Evolutionary conservation across 2,797 vertebrate genomes (phyloP), one percentile per base, ranked within the genome.

Genomic region (Gallirallus australis): DNA sequence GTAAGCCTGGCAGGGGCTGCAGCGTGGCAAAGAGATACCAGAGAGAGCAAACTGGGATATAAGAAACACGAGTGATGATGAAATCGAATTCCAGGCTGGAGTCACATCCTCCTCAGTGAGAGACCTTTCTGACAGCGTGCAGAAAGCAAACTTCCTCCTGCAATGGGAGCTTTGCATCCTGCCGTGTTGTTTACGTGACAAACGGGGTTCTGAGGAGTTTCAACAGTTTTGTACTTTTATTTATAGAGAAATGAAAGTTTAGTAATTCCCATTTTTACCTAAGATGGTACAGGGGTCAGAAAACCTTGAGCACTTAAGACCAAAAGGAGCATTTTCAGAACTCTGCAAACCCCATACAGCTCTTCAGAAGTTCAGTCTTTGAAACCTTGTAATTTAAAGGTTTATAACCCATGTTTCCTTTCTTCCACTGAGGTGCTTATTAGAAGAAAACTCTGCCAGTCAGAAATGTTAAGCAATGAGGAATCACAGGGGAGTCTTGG

Each of bases 21-120:
- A 56, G 15, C 0, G 30, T 2, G 50, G 19, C 0, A 6, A 54
- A 37, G 40, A 68, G 47, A 35, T 3, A 59, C 40, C 37, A 1
- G 35, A 70, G 64, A 2, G 4, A 2, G 3, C 39, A 48, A 14
- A 33, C 7, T 31, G 5, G 72, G 35, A 24, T n/a, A 5, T 6
- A 15, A 33, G 37, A 71, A 78, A 88, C 1, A 5, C 7, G 3
- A 30, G 39, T 3, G 35, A 28, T 17, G 42, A 23, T 6, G 66
- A 88, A 82, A 59, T 8, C 60, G 17, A 45, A 85, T 8, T 8
- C 45, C 79, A 68, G 68, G 54, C 70, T 54, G 61, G 60, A 48
- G n/a, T 19, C 5, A 15, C 4, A 40, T 4, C 35, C 70, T 15
- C 37, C 37, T 37, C 71, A 15, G 33, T 1, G 37, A 61, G 31